A percentile compares a stretch with the other conserved stretches of the same genome.
Evolutionary conservation across 2,888 invertebrate species (phyloP).

Genomic region (Actias luna): DNA sequence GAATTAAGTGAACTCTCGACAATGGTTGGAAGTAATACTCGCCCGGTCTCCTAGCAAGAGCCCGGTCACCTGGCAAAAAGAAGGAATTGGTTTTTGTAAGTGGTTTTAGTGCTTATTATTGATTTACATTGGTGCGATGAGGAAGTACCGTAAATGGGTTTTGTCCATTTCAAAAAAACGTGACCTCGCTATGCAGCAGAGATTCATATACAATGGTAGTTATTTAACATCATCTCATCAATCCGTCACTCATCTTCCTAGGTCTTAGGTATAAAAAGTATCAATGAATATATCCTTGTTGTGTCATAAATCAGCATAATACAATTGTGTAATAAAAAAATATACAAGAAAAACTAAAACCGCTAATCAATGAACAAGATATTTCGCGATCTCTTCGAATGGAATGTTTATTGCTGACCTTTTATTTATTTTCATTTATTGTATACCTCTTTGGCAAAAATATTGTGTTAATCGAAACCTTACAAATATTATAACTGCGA

Average conservation of each 20-base stretch:
- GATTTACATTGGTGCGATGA: too few species aligned
- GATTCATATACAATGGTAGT: background rate
- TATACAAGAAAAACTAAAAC: slow-evolving; percentile 3
- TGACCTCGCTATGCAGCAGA: too few species aligned
- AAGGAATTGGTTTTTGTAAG: too few species aligned
- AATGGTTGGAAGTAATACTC: too few species aligned
- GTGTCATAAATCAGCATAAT: background rate
- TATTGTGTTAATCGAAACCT: background rate
- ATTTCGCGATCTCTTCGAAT: slow-evolving; percentile 19
- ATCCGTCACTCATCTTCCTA: background rate
- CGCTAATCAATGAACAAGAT: slow-evolving; percentile 13
- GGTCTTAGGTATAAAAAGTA: background rate
- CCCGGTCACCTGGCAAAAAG: too few species aligned
- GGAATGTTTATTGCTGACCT: background rate
- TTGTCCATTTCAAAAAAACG: too few species aligned
- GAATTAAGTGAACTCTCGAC: too few species aligned
- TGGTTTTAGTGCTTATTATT: too few species aligned
- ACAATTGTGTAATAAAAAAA: background rate
- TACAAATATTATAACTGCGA: background rate
- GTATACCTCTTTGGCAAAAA: background rate
- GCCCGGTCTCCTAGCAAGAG: too few species aligned
- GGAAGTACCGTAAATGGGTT: too few species aligned
- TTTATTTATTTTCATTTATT: background rate
- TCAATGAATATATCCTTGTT: background rate
- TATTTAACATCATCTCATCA: background rate